phyloP scores from a whole-genome alignment of 2,888 invertebrate species.

The Drosophila mayaguana region DNA sequence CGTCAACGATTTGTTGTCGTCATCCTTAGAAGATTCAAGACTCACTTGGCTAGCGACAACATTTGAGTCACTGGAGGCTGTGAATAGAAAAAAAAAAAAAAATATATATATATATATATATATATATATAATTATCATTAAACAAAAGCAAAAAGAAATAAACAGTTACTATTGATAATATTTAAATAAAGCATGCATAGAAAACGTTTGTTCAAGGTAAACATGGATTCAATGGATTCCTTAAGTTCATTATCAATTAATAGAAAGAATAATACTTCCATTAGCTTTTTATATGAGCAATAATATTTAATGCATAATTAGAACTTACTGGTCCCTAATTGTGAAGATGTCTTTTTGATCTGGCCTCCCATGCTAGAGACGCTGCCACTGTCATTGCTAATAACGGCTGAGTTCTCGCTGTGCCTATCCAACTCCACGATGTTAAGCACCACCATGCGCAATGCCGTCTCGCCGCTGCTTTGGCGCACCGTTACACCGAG shows the following conservation, averaged over 20 bases:
- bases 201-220: too few relatives aligned
- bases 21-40: conserved; percentile 72
- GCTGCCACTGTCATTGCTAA: conserved; percentile 66
- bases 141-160: too few relatives aligned
- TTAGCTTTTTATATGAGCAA: too few relatives aligned
- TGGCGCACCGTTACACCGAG: conserved; percentile 80
- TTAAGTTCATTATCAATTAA: too few relatives aligned
- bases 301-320: not conserved
- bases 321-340: conserved; percentile 56
- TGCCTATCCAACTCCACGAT: conserved; percentile 77
- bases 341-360: conserved; percentile 65
- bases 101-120: not conserved
- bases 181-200: too few relatives aligned
- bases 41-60: conserved; percentile 62
- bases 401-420: conserved; percentile 58
- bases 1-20: conserved; percentile 76
- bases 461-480: conserved; percentile 73
- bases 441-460: conserved; percentile 81
- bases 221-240: too few relatives aligned
- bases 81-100: too few relatives aligned
- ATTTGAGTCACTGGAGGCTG: conserved; percentile 63
- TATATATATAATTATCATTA: too few relatives aligned
- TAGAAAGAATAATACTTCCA: too few relatives aligned
- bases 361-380: conserved; percentile 62
- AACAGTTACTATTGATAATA: too few relatives aligned